These are phyloP conservation scores for Mionectes macconnelli DNA, from an alignment of 2,113 vertebrate genomes.

Conservation along the genomic window DNA sequence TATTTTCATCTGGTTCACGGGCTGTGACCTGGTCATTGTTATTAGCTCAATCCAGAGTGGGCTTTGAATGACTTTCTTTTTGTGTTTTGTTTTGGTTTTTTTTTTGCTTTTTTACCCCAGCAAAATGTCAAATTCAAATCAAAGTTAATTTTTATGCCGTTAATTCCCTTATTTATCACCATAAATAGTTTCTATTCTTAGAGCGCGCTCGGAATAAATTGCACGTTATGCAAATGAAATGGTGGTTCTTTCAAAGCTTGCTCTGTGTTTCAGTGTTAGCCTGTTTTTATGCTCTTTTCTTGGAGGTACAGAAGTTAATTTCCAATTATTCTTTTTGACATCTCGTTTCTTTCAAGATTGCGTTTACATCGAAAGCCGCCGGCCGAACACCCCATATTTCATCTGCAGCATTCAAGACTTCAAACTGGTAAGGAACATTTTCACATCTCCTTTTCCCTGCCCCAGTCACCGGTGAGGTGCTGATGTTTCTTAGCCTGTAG, in stretches of 20 bases:
- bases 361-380: constrained; percentile 97
- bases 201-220: not conserved
- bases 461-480: not conserved
- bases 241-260: constrained; percentile 42
- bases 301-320: constrained; percentile 56
- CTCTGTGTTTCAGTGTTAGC: constrained; percentile 47
- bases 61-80: not conserved
- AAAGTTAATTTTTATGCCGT: not conserved
- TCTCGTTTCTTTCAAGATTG: constrained; percentile 87
- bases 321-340: constrained; percentile 59
- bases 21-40: constrained; percentile 18
- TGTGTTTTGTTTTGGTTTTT: constrained; percentile 11
- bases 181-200: constrained; percentile 34
- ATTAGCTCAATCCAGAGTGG: not conserved
- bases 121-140: not conserved
- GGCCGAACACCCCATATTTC: constrained; percentile 98
- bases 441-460: not conserved
- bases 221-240: not conserved
- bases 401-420: constrained; percentile 99
- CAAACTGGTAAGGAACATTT: constrained; percentile 93
- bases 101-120: not conserved
- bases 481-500: not conserved
- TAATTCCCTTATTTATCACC: constrained; percentile 5
- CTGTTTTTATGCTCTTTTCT: constrained; percentile 19
- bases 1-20: constrained; percentile 41